Conservation (phyloP, 2,113 vertebrate species). For the Pteropus alecto region DNA sequence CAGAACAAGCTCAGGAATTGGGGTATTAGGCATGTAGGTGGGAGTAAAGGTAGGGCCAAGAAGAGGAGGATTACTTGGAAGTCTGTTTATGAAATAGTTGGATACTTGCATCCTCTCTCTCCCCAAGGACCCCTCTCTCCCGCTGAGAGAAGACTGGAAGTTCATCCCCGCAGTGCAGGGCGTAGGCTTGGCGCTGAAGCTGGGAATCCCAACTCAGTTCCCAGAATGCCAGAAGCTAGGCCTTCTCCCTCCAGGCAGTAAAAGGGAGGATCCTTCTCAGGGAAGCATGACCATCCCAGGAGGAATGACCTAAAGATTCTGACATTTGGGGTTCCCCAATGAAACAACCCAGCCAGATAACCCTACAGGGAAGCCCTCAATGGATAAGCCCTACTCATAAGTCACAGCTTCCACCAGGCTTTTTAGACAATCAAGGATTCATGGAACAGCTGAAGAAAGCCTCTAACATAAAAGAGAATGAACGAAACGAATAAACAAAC, state of each 20-base stretch:
- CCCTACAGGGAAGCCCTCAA: not conserved
- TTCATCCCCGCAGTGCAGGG: not conserved
- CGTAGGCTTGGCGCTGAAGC: not conserved
- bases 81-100: not conserved
- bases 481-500: not conserved
- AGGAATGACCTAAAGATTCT: not conserved
- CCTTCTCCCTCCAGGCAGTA: not conserved
- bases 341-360: not conserved
- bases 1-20: not conserved
- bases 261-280: not conserved
- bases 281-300: not conserved
- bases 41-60: not conserved
- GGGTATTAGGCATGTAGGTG: not conserved
- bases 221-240: not conserved
- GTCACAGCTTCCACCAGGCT: not conserved
- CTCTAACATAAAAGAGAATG: not conserved
- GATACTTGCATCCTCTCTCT: not conserved
- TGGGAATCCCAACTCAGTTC: not conserved
- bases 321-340: not conserved
- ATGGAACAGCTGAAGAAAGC: not conserved
- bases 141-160: not conserved
- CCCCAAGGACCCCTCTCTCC: not conserved
- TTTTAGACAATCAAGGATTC: not conserved
- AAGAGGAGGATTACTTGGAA: not conserved
- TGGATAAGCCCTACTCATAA: not conserved